Base-by-base conservation (phyloP, 2,113 vertebrate species). In the Mormyrus iriodes region DNA sequence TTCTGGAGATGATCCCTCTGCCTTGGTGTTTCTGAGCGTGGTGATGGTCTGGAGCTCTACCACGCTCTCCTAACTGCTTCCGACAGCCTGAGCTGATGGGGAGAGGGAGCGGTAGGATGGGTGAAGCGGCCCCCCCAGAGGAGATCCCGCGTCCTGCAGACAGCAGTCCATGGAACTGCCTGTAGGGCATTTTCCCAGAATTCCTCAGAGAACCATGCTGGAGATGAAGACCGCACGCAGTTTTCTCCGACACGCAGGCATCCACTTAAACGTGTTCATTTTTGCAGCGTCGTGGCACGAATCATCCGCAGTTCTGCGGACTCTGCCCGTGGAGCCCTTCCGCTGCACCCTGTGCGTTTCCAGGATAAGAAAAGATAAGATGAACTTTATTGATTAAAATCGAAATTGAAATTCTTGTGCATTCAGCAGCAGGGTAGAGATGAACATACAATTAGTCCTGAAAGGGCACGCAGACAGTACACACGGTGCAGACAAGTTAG, bases 281-380 rank as follows among this genome's bases (percentile, higher is more conserved):
- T 61, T 85, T 15, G 55, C 79, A 87, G 84, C 85, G 53, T 46
- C 89, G 91, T 88, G 51, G 93, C 93, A 92, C 92, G 87, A 93
- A 93, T 93, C 92, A 93, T 92, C 87, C 55, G 0, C 6, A 58
- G 55, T 7, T 21, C 55, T 8, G 21, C 21, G 1, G 55, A 8
- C 21, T 55, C 19, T 6, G 53, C 53, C 2, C 53, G 19, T 21
- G 6, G 55, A 58, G 55, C 2, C 93, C 88, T 88, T 92, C 92
- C 91, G 91, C 88, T 85, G 61, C 31, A n/a, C n/a, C 61, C 27
- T 1, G n/a, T 31, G 61, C 3, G 4, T 69, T 69, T 69, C 27
- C 61, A 9, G 31, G 61, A 69, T 69, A 69, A 69, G 61, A 69
- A 31, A 31, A 13, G 61, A 69, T 69, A 69, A 31, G 27, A 69